phyloP scores from a whole-genome alignment of 2,113 vertebrate species.

The Rhea americana region DNA sequence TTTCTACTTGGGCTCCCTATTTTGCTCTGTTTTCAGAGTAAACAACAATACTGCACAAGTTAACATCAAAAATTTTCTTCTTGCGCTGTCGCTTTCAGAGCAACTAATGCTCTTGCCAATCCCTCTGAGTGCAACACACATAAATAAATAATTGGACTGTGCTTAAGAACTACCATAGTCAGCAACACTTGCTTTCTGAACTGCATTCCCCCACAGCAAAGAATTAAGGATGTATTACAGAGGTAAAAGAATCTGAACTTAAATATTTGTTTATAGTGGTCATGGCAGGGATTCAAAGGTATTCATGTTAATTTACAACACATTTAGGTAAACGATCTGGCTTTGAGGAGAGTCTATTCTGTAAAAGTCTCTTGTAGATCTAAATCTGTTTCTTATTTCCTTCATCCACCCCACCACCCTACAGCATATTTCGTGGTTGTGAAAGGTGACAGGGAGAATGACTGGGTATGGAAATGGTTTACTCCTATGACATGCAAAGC shows the following conservation, averaged over 20 bases:
- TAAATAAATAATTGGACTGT: slow-evolving; percentile 64
- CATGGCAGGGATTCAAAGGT: slow-evolving; percentile 70
- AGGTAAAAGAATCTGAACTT: slow-evolving; percentile 70
- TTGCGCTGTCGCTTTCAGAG: slow-evolving; percentile 23
- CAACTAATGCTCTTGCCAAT: not conserved
- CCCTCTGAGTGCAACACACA: not conserved
- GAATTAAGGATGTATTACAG: slow-evolving; percentile 49
- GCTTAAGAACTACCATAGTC: slow-evolving; percentile 34
- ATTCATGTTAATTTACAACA: slow-evolving; percentile 74
- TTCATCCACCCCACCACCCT: not conserved
- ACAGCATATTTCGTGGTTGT: not conserved
- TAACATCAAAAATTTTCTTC: slow-evolving; percentile 49
- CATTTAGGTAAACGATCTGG: slow-evolving; percentile 55
- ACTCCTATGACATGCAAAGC: not conserved
- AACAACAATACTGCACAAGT: slow-evolving; percentile 46
- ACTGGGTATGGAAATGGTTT: not conserved
- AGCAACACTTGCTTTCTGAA: slow-evolving; percentile 43
- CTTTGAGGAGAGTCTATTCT: slow-evolving; percentile 65
- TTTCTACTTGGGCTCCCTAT: not conserved
- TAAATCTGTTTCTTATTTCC: slow-evolving; percentile 72
- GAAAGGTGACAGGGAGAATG: not conserved
- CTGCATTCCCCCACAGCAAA: slow-evolving; percentile 46
- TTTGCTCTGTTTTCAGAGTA: slow-evolving; percentile 63
- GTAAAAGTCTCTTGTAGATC: slow-evolving; percentile 38
- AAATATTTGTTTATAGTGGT: slow-evolving; percentile 71